Base-by-base conservation (phyloP, 2,888 invertebrate species). In the Lepas anatifera region DNA sequence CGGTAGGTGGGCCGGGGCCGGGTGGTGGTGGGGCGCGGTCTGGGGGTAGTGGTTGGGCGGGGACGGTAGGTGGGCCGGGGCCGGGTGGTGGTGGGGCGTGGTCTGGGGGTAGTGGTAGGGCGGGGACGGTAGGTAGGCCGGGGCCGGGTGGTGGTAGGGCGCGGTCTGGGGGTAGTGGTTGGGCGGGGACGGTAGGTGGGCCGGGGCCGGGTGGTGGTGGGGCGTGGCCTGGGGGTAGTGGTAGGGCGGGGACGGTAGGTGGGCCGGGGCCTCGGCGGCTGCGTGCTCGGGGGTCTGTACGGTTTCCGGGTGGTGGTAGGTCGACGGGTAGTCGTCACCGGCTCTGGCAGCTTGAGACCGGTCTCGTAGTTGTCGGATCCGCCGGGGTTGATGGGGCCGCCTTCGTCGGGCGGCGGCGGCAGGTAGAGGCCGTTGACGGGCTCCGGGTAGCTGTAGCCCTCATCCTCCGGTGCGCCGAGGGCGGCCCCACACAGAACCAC, bases 371-470 rank as follows among this genome's bases (percentile, higher is more conserved):
- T 52, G 32, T 58, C 11, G 18, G 58, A 32, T 29, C 58, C 58
- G 32, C 58, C 58, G 16, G 58, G 58, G 18, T 32, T 58, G 58
- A 58, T 22, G 11, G 58, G 58, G 2, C 58, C 58, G 32, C 58
- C 58, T 32, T 58, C 18, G 32, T 58, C 58, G 13, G 32, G 58
- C 13, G 58, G 58, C 58, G 58, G 58, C 32, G 58, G 58, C 58
- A 58, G 58, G 58, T 58, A 58, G 18, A 58, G 58, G 18, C 58
- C 58, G 58, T 58, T 58, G 58, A 32, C 58, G 3, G 58, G 58
- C 29, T 32, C 58, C 4, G 58, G 58, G 58, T 58, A 58, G 18
- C 32, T 58, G 58, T 58, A 58, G 18, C 58, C 58, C 58, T 58
- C 32, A 1, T 6, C 18, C 58, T 22, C 25, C 18, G 58, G 32